These are phyloP conservation scores for Nineta flava DNA, from an alignment of 2,888 invertebrate genomes.

Conservation along the genomic window DNA sequence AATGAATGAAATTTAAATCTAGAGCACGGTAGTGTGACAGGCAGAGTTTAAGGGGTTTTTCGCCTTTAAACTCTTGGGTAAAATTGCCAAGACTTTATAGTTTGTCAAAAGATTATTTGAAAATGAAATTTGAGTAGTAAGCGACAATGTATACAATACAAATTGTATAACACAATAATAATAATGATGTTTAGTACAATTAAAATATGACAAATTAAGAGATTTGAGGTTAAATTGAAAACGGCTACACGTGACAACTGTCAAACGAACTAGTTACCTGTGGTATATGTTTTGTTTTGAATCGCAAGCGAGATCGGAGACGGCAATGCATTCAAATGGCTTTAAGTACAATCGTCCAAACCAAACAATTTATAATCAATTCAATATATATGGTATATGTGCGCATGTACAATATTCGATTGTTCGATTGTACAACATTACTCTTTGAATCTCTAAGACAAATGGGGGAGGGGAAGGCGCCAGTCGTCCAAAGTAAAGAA, in stretches of 20 bases:
- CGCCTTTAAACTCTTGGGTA: no score
- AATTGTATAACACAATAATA: background rate
- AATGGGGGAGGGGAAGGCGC: conserved; percentile 23
- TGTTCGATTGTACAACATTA: conserved; percentile 24
- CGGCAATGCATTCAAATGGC: conserved; percentile 28
- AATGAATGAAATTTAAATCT: no score
- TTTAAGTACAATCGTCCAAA: conserved; percentile 26
- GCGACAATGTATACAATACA: background rate
- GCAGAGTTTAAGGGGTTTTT: no score
- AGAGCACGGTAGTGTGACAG: no score
- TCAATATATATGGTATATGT: conserved; percentile 8
- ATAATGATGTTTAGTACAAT: background rate
- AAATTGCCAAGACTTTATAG: no score
- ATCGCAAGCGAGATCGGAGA: conserved; percentile 27
- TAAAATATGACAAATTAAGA: conserved; percentile 2
- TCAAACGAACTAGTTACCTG: conserved; percentile 30
- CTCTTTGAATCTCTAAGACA: conserved; percentile 24
- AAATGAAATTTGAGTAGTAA: background rate
- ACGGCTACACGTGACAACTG: conserved; percentile 27
- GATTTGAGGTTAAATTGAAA: conserved; percentile 3
- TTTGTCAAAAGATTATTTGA: no score
- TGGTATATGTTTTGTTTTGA: conserved; percentile 33
- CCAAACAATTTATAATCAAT: conserved; percentile 12
- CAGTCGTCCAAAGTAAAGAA: conserved; percentile 14
- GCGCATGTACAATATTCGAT: conserved; percentile 15